phyloP scores from a whole-genome alignment of 2,888 invertebrate genomes.

The Hipparchia sbordonii region DNA sequence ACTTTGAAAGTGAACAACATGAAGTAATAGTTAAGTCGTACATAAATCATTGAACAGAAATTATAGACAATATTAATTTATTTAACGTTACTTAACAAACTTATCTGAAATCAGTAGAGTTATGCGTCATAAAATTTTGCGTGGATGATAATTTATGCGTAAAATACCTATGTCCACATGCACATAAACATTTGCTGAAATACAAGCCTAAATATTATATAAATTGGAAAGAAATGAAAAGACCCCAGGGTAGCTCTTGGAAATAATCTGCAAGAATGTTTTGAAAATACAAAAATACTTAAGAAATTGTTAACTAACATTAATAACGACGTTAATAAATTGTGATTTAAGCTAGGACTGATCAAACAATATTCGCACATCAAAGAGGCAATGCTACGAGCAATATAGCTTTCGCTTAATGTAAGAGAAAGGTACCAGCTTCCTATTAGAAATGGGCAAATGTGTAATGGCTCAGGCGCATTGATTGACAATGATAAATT shows the following conservation, averaged over 20 bases:
- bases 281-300: background rate
- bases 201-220: too few species aligned
- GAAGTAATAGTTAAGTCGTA: too few species aligned
- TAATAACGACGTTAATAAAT: background rate
- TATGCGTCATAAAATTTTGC: too few species aligned
- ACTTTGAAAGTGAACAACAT: too few species aligned
- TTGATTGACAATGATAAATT: conserved; percentile 35
- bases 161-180: too few species aligned
- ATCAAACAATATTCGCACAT: conserved; percentile 3
- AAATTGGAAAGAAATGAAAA: too few species aligned
- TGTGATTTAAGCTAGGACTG: background rate
- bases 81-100: too few species aligned
- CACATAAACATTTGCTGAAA: too few species aligned
- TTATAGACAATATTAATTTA: too few species aligned
- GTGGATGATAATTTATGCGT: too few species aligned
- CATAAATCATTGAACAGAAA: too few species aligned
- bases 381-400: background rate
- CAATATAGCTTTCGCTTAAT: conserved; percentile 16
- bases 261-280: background rate
- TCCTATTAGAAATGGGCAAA: conserved; percentile 21
- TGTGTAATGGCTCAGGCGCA: conserved; percentile 25
- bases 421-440: conserved; percentile 28
- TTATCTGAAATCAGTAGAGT: too few species aligned
- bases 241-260: background rate
- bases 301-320: background rate